Percentiles rank a stretch among this genome's conserved stretches.
These are phyloP conservation scores for Eremobia ochroleuca DNA, from an alignment of 2,888 invertebrate species.

Conservation along the genomic window DNA sequence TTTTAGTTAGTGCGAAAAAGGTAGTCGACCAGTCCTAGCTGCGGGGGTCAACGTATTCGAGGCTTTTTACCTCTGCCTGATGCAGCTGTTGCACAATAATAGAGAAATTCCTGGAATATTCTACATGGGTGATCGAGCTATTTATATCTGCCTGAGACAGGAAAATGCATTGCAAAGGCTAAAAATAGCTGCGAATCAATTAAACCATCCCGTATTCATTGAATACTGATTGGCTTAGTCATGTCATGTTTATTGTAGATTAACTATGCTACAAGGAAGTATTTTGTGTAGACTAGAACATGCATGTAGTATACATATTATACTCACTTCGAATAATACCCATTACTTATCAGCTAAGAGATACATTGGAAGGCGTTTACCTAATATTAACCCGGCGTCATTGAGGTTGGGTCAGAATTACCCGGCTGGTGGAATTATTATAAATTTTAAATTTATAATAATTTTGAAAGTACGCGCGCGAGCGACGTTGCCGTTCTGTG, in stretches of 20 bases:
- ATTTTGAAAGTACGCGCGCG: too few species aligned
- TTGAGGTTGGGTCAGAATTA: too few species aligned
- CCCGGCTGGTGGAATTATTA: too few species aligned
- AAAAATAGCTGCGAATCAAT: conserved; percentile 64
- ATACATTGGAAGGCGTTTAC: not conserved
- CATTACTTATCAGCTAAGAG: not conserved
- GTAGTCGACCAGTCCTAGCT: conserved; percentile 83
- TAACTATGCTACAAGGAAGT: conserved; percentile 48
- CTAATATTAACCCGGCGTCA: too few species aligned
- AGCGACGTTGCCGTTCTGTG: too few species aligned
- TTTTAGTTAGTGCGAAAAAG: conserved; percentile 87
- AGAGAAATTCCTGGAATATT: conserved; percentile 84
- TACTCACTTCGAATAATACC: not conserved
- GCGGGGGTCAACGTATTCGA: conserved; percentile 85
- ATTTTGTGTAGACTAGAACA: conserved; percentile 22
- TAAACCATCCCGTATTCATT: conserved; percentile 58
- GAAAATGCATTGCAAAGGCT: conserved; percentile 58
- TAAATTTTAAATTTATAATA: too few species aligned
- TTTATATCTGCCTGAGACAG: conserved; percentile 68
- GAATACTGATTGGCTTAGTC: conserved; percentile 59
- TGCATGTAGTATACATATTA: conserved; percentile 1
- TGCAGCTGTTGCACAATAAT: conserved; percentile 90
- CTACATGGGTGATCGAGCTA: conserved; percentile 75
- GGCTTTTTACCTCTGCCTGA: conserved; percentile 84
- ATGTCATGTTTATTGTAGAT: conserved; percentile 46